Evolutionary conservation across 2,113 vertebrate genomes (phyloP), one percentile per base, ranked within the genome.

Genomic region (Catharus bicknelli): DNA sequence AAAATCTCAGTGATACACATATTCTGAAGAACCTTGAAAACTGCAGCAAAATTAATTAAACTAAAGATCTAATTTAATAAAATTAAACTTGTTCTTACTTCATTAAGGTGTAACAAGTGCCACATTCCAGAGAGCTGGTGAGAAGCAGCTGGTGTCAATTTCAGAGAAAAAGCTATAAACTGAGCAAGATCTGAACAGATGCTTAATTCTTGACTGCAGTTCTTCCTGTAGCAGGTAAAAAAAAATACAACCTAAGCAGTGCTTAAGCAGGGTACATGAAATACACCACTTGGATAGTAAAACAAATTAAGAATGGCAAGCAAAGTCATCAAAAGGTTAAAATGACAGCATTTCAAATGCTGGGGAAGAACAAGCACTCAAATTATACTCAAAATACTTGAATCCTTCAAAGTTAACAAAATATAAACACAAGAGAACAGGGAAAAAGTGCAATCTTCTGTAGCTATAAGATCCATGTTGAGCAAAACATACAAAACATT

Each of bases 111-210:
- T 38, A 98, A 96, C 82, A 99, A 97, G 84, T 98, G 98, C 98
- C 98, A 99, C 67, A 99, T 95, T 17, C 97, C 97, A 93, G 96
- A 98, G 8, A 99, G 98, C 54, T 98, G 98, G 29, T 98, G 97
- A 92, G 98, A 96, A 63, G 98, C 97, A 95, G 98, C 90, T 53
- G 99, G 98, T 10, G 99, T 99, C 47, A 98, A 90, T 89, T 98
- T 98, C 59, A 99, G 98, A 90, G 98, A 98, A 98, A 98, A 99
- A 53, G 96, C 95, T 72, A 99, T 95, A 87, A 98, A 97, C 90
- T 98, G 98, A 95, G 95, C 97, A 29, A 99, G 89, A 36, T 98
- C 97, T 45, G 97, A 96, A 22, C 95, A 85, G 3, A 97, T 10
- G 7, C 47, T 88, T 23, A 91, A 95, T 32, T 96, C 95, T 43